phyloP scores from a whole-genome alignment of 2,888 invertebrate species.

The Chymomyza fuscimana region DNA sequence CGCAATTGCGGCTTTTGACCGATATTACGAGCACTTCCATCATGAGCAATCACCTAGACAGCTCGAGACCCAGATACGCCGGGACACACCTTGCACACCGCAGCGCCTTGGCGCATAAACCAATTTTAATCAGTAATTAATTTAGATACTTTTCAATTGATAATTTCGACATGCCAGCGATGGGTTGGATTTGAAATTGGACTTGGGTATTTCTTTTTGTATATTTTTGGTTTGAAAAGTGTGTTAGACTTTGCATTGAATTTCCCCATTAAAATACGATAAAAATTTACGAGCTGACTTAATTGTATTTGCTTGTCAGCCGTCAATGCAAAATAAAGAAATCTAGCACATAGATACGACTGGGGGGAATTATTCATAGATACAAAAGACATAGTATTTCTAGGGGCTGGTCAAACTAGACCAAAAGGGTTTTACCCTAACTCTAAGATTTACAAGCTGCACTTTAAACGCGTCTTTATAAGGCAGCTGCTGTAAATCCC shows the following conservation, averaged over 20 bases:
- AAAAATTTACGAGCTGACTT: slow-evolving; percentile 61
- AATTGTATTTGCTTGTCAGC: slow-evolving; percentile 70
- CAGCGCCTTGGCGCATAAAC: not conserved
- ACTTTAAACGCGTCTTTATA: not conserved
- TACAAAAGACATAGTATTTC: not conserved
- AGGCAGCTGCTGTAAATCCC: not conserved
- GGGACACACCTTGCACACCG: not conserved
- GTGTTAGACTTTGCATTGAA: slow-evolving; percentile 34
- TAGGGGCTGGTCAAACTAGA: not conserved
- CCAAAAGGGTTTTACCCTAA: not conserved
- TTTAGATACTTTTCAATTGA: slow-evolving; percentile 69
- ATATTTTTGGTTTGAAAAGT: not conserved
- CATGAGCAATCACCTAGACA: slow-evolving; percentile 43
- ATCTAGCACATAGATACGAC: not conserved
- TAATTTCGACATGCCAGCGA: slow-evolving; percentile 47
- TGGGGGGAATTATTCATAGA: slow-evolving; percentile 4
- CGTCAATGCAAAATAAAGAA: slow-evolving; percentile 41
- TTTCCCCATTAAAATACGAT: slow-evolving; percentile 38
- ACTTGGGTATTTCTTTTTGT: not conserved
- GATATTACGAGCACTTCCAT: slow-evolving; percentile 56
- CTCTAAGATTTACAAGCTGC: not conserved
- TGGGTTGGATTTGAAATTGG: slow-evolving; percentile 13
- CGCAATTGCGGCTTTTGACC: slow-evolving; percentile 69
- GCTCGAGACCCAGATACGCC: slow-evolving; percentile 4
- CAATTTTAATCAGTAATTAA: slow-evolving; percentile 63